phyloP scores from a whole-genome alignment of 1,140 invertebrate genomes.

The Aculops lycopersici region DNA sequence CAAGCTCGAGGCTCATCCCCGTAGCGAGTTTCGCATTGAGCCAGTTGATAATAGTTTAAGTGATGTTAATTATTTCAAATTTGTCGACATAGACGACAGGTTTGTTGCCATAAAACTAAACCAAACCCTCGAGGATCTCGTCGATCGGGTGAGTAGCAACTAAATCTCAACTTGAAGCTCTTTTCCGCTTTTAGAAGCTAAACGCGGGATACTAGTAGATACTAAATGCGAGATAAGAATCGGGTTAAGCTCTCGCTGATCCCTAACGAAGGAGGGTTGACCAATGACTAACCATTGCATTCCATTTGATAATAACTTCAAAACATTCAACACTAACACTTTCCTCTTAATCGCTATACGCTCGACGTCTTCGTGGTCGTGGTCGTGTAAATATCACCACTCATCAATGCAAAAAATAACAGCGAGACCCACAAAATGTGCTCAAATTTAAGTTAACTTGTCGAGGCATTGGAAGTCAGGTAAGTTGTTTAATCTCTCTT shows the following conservation, averaged over 20 bases:
- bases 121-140: slow-evolving; percentile 36
- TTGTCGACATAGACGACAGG: slow-evolving; percentile 31
- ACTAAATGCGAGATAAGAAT: slow-evolving; percentile 1
- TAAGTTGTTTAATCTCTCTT: slow-evolving; percentile 11
- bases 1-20: slow-evolving; percentile 33
- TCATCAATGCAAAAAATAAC: not conserved
- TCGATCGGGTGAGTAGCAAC: slow-evolving; percentile 33
- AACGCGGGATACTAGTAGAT: not conserved
- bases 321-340: too few relatives aligned
- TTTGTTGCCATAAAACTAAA: slow-evolving; percentile 34
- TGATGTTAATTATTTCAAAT: slow-evolving; percentile 32
- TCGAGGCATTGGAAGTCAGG: slow-evolving; percentile 15
- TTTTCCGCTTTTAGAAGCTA: too few relatives aligned
- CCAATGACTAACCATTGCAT: too few relatives aligned
- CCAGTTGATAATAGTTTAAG: slow-evolving; percentile 32
- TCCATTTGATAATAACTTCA: too few relatives aligned
- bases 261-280: too few relatives aligned
- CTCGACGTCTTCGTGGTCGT: too few relatives aligned
- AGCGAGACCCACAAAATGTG: slow-evolving; percentile 30
- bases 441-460: slow-evolving; percentile 40
- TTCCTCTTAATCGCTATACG: too few relatives aligned
- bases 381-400: too few relatives aligned
- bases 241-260: not conserved
- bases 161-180: not conserved
- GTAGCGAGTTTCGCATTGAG: slow-evolving; percentile 30